Base-by-base conservation (phyloP, 2,797 vertebrate genomes). In the Echiichthys vipera region DNA sequence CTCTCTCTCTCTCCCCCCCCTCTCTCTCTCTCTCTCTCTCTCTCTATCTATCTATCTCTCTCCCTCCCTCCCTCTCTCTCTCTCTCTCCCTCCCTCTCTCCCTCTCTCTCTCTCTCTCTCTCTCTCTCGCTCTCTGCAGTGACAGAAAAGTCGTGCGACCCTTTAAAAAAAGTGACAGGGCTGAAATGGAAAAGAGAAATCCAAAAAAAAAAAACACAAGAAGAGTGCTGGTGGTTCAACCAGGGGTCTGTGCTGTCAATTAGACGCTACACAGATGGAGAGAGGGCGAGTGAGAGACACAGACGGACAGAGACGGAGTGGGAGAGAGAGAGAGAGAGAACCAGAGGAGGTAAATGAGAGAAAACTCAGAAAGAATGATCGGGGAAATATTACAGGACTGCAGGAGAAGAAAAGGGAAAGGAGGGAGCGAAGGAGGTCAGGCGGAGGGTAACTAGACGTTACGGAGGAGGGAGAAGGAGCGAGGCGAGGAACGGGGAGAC, bases 181-280 rank as follows among this genome's bases (percentile, higher is more conserved):
- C 73, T 75, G 30, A 84, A 84, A 87, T 68, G 81, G 74, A 87
- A 69, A 10, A 49, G 77, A 69, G 34, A 61, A 77, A 15, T 20
- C n/a, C 13, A 71, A 40, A 39, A 27, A 8, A 13, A 68, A 15
- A 58, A 10, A 62, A 29, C 1, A 32, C 58, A 45, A 70, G 51
- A 70, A 51, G 76, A 79, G 82, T 24, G 77, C 62, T 43, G 80
- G 67, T 88, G 84, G 90, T 91, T 92, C 90, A 92, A 84, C 68
- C 81, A 80, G 86, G 87, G 91, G 91, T 92, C 91, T 91, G 70
- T 6, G 84, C 89, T 91, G 89, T 91, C 90, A 91, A 84, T 88
- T 89, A 90, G 91, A 92, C 84, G 86, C 85, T 89, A 27, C 73
- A 17, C 90, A 92, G 88, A 84, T 76, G 75, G 87, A 84, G 84